Evolutionary conservation across 64 coral and sea anemone genomes (phyloP).

Genomic region (Actinia equina): DNA sequence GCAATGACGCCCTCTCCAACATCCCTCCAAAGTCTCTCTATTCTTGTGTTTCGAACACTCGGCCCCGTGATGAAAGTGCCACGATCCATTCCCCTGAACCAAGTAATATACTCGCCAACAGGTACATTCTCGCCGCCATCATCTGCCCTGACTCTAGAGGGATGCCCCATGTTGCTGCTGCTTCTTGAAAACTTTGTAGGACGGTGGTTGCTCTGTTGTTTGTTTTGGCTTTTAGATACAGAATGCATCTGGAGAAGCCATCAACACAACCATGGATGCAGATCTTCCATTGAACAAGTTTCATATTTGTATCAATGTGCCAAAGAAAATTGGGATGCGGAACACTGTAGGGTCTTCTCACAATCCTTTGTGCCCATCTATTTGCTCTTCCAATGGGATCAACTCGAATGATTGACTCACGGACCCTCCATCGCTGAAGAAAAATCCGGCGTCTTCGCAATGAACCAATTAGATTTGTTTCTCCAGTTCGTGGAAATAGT

Average conservation of each 20-base stretch:
- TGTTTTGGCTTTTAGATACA: conserved; percentile 29
- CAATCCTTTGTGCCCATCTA: conserved; percentile 48
- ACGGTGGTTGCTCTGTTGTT: conserved; percentile 59
- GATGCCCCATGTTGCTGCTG: conserved; percentile 24
- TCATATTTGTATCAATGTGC: conserved; percentile 69
- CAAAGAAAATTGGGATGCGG: conserved; percentile 69
- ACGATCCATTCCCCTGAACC: too few species aligned
- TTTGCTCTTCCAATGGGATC: conserved; percentile 60
- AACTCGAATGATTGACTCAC: conserved; percentile 35
- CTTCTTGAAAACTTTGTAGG: conserved; percentile 21
- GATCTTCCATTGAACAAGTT: conserved; percentile 42
- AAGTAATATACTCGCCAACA: conserved; percentile 13
- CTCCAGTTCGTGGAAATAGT: conserved; percentile 37
- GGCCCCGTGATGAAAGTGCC: background rate
- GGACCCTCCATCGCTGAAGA: conserved; percentile 61
- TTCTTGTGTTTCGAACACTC: conserved; percentile 23
- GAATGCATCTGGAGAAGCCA: conserved; percentile 52
- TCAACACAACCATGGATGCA: conserved; percentile 48
- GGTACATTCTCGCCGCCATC: conserved; percentile 35
- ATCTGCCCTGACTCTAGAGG: background rate
- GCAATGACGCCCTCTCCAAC: conserved; percentile 30
- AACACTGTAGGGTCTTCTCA: conserved; percentile 64
- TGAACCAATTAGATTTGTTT: conserved; percentile 46
- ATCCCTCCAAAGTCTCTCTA: conserved; percentile 21
- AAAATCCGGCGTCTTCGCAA: background rate